Conservation (phyloP, 2,113 vertebrate genomes). For the Elachura formosa region DNA sequence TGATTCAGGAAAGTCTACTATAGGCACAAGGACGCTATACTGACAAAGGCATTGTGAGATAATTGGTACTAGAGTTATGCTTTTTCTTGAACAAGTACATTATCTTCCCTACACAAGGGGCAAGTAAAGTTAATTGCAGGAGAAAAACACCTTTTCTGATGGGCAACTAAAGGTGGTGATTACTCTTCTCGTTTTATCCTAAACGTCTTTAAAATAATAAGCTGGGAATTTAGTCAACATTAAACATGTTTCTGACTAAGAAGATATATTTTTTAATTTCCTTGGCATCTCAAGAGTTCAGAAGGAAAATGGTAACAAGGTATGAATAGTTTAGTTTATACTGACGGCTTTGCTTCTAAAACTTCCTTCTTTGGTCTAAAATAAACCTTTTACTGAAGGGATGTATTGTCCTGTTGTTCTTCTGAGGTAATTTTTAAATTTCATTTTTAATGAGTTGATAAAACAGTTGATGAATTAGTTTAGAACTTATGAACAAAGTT, state of each 20-base stretch:
- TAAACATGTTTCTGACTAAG: not conserved
- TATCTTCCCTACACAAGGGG: not conserved
- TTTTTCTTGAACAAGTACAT: not conserved
- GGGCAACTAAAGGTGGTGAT: not conserved
- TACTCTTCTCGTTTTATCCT: not conserved
- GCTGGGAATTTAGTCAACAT: not conserved
- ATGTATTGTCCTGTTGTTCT: not conserved
- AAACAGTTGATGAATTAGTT: not conserved
- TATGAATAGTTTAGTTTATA: not conserved
- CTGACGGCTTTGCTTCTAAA: not conserved
- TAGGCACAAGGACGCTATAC: not conserved
- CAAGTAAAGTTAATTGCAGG: not conserved
- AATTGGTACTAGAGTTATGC: not conserved
- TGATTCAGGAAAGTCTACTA: not conserved
- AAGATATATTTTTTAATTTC: not conserved
- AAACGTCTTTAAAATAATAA: not conserved
- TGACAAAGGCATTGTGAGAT: not conserved
- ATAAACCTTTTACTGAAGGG: not conserved
- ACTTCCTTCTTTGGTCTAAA: not conserved
- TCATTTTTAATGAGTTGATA: not conserved
- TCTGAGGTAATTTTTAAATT: not conserved
- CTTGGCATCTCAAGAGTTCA: not conserved
- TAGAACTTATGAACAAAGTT: not conserved
- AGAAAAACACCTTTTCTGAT: not conserved
- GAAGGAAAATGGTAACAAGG: not conserved